A percentile compares a stretch with the other conserved stretches of the same genome.
phyloP scores from a whole-genome alignment of 2,888 invertebrate species.

The Notodonta dromedarius region DNA sequence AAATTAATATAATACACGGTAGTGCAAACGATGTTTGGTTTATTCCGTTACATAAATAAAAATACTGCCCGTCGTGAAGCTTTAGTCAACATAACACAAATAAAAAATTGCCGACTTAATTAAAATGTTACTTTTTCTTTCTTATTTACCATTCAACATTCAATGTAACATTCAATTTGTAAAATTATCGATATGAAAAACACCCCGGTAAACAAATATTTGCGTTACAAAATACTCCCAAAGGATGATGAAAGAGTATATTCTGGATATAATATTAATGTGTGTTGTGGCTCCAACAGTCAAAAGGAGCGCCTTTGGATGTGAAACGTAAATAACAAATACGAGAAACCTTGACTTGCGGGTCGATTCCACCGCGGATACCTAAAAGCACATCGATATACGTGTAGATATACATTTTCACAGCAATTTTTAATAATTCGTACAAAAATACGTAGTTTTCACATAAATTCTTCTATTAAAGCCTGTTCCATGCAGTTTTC shows the following conservation, averaged over 20 bases:
- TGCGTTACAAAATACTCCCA: slow-evolving; percentile 11
- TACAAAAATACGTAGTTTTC: slow-evolving; percentile 41
- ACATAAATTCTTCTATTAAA: slow-evolving; percentile 67
- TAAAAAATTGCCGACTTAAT: too few species aligned
- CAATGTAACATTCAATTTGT: too few species aligned
- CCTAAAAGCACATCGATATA: slow-evolving; percentile 54
- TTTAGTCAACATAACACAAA: too few species aligned
- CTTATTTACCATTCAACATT: too few species aligned
- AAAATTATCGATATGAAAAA: not conserved
- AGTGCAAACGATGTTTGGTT: too few species aligned
- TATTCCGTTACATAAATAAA: too few species aligned
- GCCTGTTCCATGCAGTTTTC: slow-evolving; percentile 69
- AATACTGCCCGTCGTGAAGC: too few species aligned
- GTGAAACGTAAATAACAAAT: slow-evolving; percentile 6
- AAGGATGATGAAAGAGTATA: slow-evolving; percentile 13
- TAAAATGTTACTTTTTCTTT: too few species aligned
- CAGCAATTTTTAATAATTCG: slow-evolving; percentile 41
- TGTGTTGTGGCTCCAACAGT: slow-evolving; percentile 3
- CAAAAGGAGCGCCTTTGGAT: slow-evolving; percentile 14
- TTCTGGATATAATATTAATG: slow-evolving; percentile 9
- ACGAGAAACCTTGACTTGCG: slow-evolving; percentile 7
- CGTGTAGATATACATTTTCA: slow-evolving; percentile 42
- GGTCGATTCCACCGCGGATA: slow-evolving; percentile 16
- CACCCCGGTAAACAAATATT: not conserved
- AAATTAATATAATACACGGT: too few species aligned